Base-by-base conservation (phyloP, 2,797 vertebrate species). In the Lindbergichthys nudifrons region DNA sequence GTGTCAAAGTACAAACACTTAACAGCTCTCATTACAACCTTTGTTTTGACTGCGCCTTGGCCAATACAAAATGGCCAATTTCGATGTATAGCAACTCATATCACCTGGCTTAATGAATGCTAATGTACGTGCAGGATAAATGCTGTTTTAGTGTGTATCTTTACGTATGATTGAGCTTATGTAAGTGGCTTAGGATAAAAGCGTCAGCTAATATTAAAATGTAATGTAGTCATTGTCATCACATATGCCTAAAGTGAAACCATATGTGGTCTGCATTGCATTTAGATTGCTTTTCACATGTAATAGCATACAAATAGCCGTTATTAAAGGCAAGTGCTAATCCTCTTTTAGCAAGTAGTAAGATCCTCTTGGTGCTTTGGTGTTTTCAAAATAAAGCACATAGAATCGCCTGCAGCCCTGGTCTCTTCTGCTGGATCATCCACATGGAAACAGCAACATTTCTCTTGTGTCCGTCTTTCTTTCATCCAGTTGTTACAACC, bases 401-500 rank as follows among this genome's bases (percentile, higher is more conserved):
- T 5, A n/a, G 5, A 59, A 30, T 30, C 3, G 14, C 23, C 9
- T 19, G 10, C 4, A 43, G 30, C 16, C 16, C 8, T 32, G 0
- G 19, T 46, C n/a, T 36, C 0, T 8, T 54, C 10, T 4, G 26
- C 1, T 47, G 21, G 1, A 32, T 4, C 4, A 15, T 48, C 19
- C 48, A 42, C 2, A 30, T 32, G 5, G 32, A 41, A 42, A 23
- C 3, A 0, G 0, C 10, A 41, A n/a, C 60, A 39, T 5, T 2
- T 46, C n/a, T 43, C 1, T 47, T 26, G 15, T 36, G 36, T 9
- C 6, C 3, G 11, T 51, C 18, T 65, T 52, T 64, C 4, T 57
- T 82, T 16, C 73, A 84, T 94, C 63, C 84, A 99, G 98, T 59
- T 99, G 98, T 89, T 95, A 92, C 66, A 98, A 97, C 88, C 93